These are phyloP conservation scores for Platysteira castanea DNA, from an alignment of 2,113 vertebrate species.

Conservation along the genomic window DNA sequence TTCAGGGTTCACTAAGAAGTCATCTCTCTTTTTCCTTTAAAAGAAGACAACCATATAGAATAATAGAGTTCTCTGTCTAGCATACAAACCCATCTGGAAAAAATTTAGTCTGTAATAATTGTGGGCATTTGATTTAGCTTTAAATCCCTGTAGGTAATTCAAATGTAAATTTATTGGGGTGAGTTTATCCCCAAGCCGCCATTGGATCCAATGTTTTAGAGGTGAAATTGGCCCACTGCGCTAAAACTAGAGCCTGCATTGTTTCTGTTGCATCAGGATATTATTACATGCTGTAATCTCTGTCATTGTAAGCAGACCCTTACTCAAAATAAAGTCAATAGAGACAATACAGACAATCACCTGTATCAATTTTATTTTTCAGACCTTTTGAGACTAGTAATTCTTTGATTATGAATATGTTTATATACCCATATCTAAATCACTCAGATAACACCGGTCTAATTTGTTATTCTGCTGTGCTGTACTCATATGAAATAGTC, in stretches of 20 bases:
- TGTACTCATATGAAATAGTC: not conserved
- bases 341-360: not conserved
- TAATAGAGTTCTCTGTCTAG: constrained; percentile 59
- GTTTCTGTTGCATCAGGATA: constrained; percentile 31
- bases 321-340: not conserved
- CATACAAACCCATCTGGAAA: constrained; percentile 56
- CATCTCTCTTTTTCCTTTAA: constrained; percentile 18
- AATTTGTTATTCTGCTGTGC: not conserved
- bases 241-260: not conserved
- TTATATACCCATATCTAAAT: not conserved
- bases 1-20: constrained; percentile 55
- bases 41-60: constrained; percentile 16
- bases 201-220: not conserved
- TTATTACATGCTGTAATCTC: not conserved
- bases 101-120: constrained; percentile 54
- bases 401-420: not conserved
- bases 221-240: not conserved
- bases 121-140: constrained; percentile 57
- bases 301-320: not conserved
- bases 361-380: not conserved
- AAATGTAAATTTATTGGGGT: constrained; percentile 57
- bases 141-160: constrained; percentile 51
- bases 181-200: not conserved
- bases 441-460: not conserved
- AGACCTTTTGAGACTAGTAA: not conserved